Percentiles rank a stretch among this genome's conserved stretches.
phyloP scores from a whole-genome alignment of 2,113 vertebrate species.

The Cyphomyrus plagiostoma region DNA sequence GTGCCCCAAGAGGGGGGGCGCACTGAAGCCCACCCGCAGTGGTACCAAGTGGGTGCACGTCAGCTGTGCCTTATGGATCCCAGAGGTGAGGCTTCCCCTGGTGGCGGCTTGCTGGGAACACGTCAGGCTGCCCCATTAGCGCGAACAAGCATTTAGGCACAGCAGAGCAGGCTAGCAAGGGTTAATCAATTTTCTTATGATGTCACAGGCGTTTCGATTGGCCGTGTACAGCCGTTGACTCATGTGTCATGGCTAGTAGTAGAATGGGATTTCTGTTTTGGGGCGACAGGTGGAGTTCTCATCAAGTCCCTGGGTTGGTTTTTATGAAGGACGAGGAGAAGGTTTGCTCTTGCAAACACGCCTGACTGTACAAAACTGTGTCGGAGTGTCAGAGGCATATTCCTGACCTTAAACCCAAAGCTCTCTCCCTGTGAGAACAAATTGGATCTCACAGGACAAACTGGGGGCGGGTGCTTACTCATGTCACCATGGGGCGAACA shows the following conservation, averaged over 20 bases:
- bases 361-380: not conserved
- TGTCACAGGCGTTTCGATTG: not conserved
- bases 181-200: not conserved
- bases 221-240: not conserved
- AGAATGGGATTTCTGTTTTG: not conserved
- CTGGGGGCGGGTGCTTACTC: not conserved
- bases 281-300: not conserved
- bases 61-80: slow-evolving; percentile 99
- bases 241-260: not conserved
- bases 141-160: not conserved
- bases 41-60: slow-evolving; percentile 98
- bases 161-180: not conserved
- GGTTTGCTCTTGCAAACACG: not conserved
- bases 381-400: not conserved
- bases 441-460: no score
- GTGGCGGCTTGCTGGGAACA: not conserved
- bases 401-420: not conserved
- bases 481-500: not conserved
- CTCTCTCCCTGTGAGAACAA: not conserved
- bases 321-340: not conserved
- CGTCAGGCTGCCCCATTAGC: not conserved
- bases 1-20: slow-evolving; percentile 91
- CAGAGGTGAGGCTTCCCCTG: slow-evolving; percentile 70
- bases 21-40: slow-evolving; percentile 90
- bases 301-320: not conserved